Base-by-base conservation (phyloP, 2,888 invertebrate species). In the Eupithecia exiguata region DNA sequence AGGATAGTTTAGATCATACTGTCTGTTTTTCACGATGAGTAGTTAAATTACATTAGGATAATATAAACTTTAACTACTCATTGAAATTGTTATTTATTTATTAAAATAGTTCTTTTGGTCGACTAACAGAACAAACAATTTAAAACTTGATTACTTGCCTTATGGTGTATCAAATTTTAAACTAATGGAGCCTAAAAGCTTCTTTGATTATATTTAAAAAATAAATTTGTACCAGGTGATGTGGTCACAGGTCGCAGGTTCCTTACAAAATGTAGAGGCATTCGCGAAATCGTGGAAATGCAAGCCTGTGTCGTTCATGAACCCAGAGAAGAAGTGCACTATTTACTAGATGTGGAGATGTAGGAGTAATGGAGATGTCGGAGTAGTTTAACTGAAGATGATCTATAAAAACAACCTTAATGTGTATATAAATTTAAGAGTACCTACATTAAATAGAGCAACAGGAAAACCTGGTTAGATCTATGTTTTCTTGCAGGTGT, bases 181-280 rank as follows among this genome's bases (percentile, higher is more conserved):
- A n/a, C n/a, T n/a, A n/a, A n/a, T n/a, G 10, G 10, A 4, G 16
- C 5, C n/a, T 49, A n/a, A n/a, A n/a, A n/a, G n/a, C n/a, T n/a
- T n/a, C n/a, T n/a, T n/a, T n/a, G n/a, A n/a, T n/a, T n/a, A n/a
- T n/a, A n/a, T n/a, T n/a, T n/a, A n/a, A n/a, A n/a, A n/a, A n/a
- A n/a, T n/a, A n/a, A n/a, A n/a, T n/a, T n/a, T n/a, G n/a, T n/a
- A n/a, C n/a, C n/a, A n/a, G n/a, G n/a, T n/a, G n/a, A n/a, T n/a
- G n/a, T n/a, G n/a, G n/a, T n/a, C n/a, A n/a, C n/a, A n/a, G n/a
- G 95, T 97, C 0, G 93, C 94, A 46, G 97, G 96, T 0, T 96
- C 96, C 0, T 87, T 97, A 1, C 95, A 96, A 79, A 98, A 98
- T 86, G 97, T 96, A 0, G 93, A 95, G 21, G 97, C 97, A 79